Base-by-base conservation (phyloP, 2,888 invertebrate genomes). In the Muscina levida region DNA sequence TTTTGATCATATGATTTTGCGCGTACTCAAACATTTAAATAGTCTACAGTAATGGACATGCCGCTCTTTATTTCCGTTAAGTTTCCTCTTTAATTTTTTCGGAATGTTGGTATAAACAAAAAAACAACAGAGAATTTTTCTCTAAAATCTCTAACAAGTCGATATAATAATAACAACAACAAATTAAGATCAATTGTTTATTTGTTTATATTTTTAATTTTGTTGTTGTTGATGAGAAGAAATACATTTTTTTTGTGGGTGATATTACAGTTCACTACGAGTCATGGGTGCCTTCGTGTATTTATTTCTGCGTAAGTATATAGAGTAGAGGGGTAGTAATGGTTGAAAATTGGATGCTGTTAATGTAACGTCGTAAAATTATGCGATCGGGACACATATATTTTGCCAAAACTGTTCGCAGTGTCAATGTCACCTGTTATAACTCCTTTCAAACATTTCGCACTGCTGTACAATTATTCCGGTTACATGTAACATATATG, bases 201-300 rank as follows among this genome's bases (percentile, higher is more conserved):
- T 76, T 56, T 56, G 11, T 2, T 8, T 56, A n/a, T 56, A 26
- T 39, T 80, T 67, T 70, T n/a, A n/a, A n/a, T 17, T 67, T 57
- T 67, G 65, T 68, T 68, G 17, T 37, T 48, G 67, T 51, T 65
- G 5, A 56, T 70, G 46, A 37, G 68, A 66, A 71, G 57, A n/a
- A 73, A 71, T 70, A 77, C 71, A 74, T 73, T 72, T 53, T 62
- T 77, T 53, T 74, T 56, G 80, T 74, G 77, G 77, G 77, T 80
- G 80, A 73, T 53, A 66, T 57, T 48, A 22, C 48, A 19, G 19
- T 19, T 19, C 48, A 1, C 2, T 44, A 8, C 44, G 44, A 37
- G 31, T 76, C 65, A 44, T 67, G 15, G 42, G 15, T 5, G 48
- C n/a, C n/a, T n/a, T 13, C n/a, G 46, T 11, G n/a, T 11, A 46